Evolutionary conservation across 2,888 invertebrate species (phyloP), one percentile per base, ranked within the genome.

Genomic region (Griposia aprilina): DNA sequence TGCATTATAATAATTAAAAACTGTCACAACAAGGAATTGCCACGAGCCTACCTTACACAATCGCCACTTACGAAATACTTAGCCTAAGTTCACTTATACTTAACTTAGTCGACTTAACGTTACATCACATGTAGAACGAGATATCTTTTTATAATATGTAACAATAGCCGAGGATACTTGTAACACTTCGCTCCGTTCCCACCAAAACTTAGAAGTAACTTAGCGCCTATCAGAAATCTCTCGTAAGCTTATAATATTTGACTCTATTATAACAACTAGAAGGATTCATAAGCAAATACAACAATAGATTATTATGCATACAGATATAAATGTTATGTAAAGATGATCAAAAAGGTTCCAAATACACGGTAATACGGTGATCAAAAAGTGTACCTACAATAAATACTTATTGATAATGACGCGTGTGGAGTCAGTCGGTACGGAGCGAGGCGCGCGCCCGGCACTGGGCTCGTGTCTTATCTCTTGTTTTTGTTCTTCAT

Each of bases 401-500:
- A 83, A 82, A 87, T 88, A 87, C 73, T 82, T 77, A 82, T 81
- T 84, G 78, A 82, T 71, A 81, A 81, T 36, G 77, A 78, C 87
- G 83, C 77, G 75, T 67, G 50, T 67, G 62, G 41, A 60, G 48
- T 80, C 80, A 85, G 88, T 90, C 88, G 90, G 89, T 90, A 92
- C 91, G 92, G 92, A 94, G 93, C 93, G 91, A 91, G 66, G 81
- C 89, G 91, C 88, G 87, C 88, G 87, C 87, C 83, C 83, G 85
- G 87, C 82, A 76, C 89, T 83, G 88, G 89, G 90, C 90, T 75
- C 76, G 80, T 81, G 93, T 90, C 94, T 97, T 97, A 97, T 97
- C 97, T 97, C 94, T 97, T 97, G 89, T 97, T 97, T 92, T 97
- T 97, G 89, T 97, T 97, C 92, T 98, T 98, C 97, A 98, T 97